Percentiles rank a stretch among this genome's conserved stretches.
Conservation (phyloP, 2,888 invertebrate species). For the Machimus atricapillus region DNA sequence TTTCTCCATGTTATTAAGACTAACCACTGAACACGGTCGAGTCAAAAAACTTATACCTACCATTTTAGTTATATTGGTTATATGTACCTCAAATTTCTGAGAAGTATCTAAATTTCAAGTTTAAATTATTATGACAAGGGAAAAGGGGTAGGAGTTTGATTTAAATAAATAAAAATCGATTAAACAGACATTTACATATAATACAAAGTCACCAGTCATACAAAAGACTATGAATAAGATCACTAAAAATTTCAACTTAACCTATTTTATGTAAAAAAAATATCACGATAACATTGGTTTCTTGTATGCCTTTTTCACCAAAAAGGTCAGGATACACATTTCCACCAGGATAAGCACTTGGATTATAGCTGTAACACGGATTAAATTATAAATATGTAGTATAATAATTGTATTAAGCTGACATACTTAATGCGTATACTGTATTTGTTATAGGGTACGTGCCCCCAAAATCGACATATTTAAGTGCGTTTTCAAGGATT, state of each 20-base stretch:
- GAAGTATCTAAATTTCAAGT: no score
- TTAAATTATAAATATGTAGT: neutral
- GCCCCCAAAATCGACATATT: slow-evolving; percentile 53
- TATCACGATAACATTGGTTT: slow-evolving; percentile 48
- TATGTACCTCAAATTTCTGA: no score
- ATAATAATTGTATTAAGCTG: neutral
- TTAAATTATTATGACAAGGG: no score
- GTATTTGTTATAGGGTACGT: slow-evolving; percentile 58
- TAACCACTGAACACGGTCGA: no score
- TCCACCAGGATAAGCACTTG: slow-evolving; percentile 54
- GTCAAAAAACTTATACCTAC: no score
- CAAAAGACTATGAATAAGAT: neutral
- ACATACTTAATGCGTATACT: slow-evolving; percentile 58
- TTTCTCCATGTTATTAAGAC: no score
- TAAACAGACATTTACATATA: neutral
- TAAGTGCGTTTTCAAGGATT: slow-evolving; percentile 55
- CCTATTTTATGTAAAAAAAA: slow-evolving; percentile 48
- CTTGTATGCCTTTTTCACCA: slow-evolving; percentile 58
- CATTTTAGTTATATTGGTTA: no score
- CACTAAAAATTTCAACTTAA: slow-evolving; percentile 42
- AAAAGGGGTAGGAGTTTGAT: slow-evolving; percentile 52
- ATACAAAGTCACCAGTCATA: neutral
- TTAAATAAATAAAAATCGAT: neutral
- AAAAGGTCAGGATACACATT: slow-evolving; percentile 58
- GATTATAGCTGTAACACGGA: slow-evolving; percentile 53